These are phyloP conservation scores for Ephialtes manifestator DNA, from an alignment of 2,888 invertebrate genomes.

Conservation along the genomic window DNA sequence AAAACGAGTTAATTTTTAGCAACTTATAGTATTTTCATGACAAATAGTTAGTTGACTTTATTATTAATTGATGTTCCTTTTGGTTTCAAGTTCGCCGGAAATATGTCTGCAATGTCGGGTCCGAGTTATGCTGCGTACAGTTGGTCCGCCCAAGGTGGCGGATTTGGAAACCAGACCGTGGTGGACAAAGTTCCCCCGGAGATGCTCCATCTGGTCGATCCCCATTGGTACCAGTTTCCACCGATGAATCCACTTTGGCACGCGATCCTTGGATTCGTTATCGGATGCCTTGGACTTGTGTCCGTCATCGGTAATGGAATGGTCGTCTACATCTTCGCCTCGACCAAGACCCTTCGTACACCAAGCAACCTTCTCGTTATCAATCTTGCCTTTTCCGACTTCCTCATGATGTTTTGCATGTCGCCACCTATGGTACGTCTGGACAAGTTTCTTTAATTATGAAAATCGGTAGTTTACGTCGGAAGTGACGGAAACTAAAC, in stretches of 20 bases:
- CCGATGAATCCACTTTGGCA: constrained; percentile 97
- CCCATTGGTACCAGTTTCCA: constrained; percentile 95
- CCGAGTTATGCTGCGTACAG: constrained; percentile 87
- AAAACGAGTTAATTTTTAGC: too few relatives aligned
- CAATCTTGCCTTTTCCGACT: constrained; percentile 96
- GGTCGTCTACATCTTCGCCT: constrained; percentile 91
- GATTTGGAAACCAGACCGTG: constrained; percentile 90
- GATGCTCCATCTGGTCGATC: constrained; percentile 92
- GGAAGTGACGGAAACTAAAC: too few relatives aligned
- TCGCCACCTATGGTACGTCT: constrained; percentile 91
- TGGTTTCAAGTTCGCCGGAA: not conserved
- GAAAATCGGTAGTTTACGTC: too few relatives aligned
- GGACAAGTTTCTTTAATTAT: too few relatives aligned
- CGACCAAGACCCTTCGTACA: constrained; percentile 92
- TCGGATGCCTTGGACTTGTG: constrained; percentile 91
- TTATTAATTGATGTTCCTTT: too few relatives aligned
- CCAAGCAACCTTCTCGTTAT: constrained; percentile 97
- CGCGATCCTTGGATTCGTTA: constrained; percentile 92
- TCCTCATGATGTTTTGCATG: constrained; percentile 95
- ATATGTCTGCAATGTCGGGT: constrained; percentile 86
- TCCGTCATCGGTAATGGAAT: constrained; percentile 91
- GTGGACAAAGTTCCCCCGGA: constrained; percentile 92
- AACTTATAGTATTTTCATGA: too few relatives aligned
- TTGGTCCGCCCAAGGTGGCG: constrained; percentile 87
- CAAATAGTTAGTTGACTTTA: too few relatives aligned